Percentiles rank a stretch among this genome's conserved stretches.
Conservation (phyloP, 2,113 vertebrate genomes). For the Megaptera novaeangliae region DNA sequence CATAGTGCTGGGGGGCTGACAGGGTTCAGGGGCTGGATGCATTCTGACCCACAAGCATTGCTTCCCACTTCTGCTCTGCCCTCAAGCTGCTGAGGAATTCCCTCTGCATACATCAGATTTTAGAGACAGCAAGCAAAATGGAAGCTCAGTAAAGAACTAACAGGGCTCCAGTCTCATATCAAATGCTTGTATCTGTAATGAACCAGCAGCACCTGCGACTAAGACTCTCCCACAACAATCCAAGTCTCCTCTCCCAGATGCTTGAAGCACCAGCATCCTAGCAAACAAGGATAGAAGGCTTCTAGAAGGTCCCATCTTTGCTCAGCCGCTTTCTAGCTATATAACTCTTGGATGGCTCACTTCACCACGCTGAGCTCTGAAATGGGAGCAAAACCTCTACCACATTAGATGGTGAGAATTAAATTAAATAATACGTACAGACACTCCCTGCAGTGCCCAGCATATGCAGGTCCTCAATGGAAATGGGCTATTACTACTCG, state of each 20-base stretch:
- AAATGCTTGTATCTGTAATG: neutral
- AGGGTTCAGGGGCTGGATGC: neutral
- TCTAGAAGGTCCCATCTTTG: neutral
- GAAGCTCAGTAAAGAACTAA: neutral
- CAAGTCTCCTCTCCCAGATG: neutral
- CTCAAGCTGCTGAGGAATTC: neutral
- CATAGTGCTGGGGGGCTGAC: fast-evolving
- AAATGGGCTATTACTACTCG: neutral
- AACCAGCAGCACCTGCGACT: neutral
- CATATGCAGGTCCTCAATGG: neutral
- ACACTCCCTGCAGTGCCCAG: neutral
- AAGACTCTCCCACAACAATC: neutral
- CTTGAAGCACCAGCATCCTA: neutral
- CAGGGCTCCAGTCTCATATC: neutral
- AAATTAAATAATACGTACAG: fast-evolving
- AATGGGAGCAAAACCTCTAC: neutral
- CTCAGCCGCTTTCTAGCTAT: neutral
- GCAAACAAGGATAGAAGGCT: neutral
- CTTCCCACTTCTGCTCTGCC: neutral
- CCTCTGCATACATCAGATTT: neutral
- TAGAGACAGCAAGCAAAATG: neutral
- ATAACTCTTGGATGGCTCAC: neutral
- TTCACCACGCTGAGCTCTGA: neutral
- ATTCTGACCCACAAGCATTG: neutral
- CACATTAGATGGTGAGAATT: neutral